Percentiles rank a stretch among this genome's conserved stretches.
These are phyloP conservation scores for Ophioninae sp. DNA, from an alignment of 2,888 invertebrate species.

Conservation along the genomic window DNA sequence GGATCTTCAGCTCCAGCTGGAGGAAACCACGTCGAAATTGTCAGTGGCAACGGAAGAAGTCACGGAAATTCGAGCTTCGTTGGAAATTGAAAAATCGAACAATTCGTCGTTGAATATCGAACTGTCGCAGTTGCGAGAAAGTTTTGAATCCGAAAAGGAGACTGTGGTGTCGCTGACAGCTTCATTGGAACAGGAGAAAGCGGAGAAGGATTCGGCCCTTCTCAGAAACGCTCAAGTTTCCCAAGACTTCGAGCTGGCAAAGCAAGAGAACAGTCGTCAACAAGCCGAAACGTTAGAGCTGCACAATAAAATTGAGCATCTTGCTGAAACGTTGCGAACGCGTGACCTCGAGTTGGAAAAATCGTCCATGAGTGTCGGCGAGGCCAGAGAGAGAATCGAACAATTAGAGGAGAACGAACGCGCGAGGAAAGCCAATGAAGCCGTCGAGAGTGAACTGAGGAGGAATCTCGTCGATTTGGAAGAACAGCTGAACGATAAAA, in stretches of 20 bases:
- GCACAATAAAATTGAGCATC: conserved; percentile 82
- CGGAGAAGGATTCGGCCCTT: conserved; percentile 89
- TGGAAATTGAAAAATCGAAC: conserved; percentile 74
- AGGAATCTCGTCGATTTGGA: conserved; percentile 83
- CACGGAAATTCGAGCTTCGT: conserved; percentile 68
- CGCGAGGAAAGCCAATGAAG: conserved; percentile 75
- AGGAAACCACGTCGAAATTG: conserved; percentile 69
- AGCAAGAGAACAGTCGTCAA: conserved; percentile 88
- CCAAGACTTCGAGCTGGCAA: conserved; percentile 89
- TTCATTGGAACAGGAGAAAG: conserved; percentile 83
- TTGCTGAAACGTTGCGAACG: conserved; percentile 83
- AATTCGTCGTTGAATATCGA: conserved; percentile 75
- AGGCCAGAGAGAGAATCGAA: conserved; percentile 80
- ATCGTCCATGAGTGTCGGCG: conserved; percentile 68
- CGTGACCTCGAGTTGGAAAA: conserved; percentile 81
- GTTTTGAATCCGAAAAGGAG: conserved; percentile 74
- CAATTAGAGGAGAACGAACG: conserved; percentile 82
- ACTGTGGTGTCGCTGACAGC: conserved; percentile 70
- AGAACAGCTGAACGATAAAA: conserved; percentile 85
- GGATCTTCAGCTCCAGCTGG: conserved; percentile 72
- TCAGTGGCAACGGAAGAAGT: conserved; percentile 70
- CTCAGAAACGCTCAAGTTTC: conserved; percentile 91
- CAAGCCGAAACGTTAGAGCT: conserved; percentile 85
- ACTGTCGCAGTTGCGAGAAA: conserved; percentile 73
- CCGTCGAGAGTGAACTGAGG: conserved; percentile 82